A percentile compares a stretch with the other conserved stretches of the same genome.
Conservation (phyloP, 2,888 invertebrate species). For the Anthophora plumipes region DNA sequence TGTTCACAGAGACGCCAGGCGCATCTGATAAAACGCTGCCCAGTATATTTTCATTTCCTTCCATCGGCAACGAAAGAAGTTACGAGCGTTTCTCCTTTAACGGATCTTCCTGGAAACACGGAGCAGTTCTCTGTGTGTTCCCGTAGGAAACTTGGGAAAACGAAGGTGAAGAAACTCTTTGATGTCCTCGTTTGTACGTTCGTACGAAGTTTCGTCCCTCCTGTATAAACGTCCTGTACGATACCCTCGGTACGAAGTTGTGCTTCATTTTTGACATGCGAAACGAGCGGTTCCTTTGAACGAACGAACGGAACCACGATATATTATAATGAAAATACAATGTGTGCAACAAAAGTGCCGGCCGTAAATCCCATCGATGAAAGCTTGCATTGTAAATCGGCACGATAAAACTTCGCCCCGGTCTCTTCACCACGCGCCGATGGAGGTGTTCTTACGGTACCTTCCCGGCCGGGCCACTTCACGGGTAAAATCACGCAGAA, state of each 20-base stretch:
- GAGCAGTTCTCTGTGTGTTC: conserved; percentile 26
- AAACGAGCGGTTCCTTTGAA: background rate
- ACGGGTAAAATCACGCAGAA: conserved; percentile 21
- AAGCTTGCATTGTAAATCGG: conserved; percentile 14
- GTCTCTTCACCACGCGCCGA: background rate
- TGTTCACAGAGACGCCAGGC: conserved; percentile 44
- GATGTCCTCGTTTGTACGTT: conserved; percentile 13
- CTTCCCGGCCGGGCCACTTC: background rate
- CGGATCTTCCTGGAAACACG: conserved; percentile 56
- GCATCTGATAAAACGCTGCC: conserved; percentile 15
- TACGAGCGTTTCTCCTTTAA: conserved; percentile 57
- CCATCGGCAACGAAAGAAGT: conserved; percentile 41
- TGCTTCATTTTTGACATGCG: conserved; percentile 10
- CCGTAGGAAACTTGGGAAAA: conserved; percentile 17
- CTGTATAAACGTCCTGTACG: background rate
- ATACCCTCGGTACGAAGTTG: background rate
- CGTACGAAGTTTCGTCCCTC: conserved; percentile 1
- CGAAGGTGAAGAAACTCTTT: conserved; percentile 37
- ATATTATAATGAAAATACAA: background rate
- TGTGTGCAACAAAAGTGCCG: background rate
- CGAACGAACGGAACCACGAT: background rate
- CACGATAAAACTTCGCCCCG: conserved; percentile 10
- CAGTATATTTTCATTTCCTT: conserved; percentile 66
- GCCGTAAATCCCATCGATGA: conserved; percentile 3
- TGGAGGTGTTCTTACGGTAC: background rate